These are phyloP conservation scores for Plebejus anna DNA, from an alignment of 2,888 invertebrate genomes.

Conservation along the genomic window DNA sequence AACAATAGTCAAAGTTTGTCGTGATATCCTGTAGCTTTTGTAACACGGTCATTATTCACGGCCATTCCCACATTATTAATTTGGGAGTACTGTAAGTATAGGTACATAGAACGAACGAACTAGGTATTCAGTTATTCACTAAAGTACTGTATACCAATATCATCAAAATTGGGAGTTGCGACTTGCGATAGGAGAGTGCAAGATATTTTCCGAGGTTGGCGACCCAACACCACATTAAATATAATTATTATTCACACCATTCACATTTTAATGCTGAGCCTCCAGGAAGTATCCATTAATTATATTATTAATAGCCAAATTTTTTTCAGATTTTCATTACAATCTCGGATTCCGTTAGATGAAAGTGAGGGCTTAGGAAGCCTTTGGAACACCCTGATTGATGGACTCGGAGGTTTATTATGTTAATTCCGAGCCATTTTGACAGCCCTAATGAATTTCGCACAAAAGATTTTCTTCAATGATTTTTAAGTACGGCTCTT, in stretches of 20 bases:
- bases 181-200: no score
- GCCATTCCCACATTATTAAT: no score
- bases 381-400: slow-evolving; percentile 73
- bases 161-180: no score
- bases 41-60: no score
- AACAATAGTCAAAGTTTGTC: no score
- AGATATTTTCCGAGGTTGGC: no score
- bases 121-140: no score
- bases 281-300: slow-evolving; percentile 9
- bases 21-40: no score
- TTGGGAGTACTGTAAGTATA: no score
- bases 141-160: no score
- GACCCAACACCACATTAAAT: no score
- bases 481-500: not conserved
- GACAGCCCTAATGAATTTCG: slow-evolving; percentile 37
- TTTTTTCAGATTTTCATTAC: slow-evolving; percentile 8
- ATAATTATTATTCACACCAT: not conserved
- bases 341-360: slow-evolving; percentile 45
- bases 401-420: slow-evolving; percentile 72
- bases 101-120: no score
- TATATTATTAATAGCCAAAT: not conserved
- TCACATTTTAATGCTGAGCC: not conserved
- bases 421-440: slow-evolving; percentile 62
- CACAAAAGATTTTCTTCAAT: slow-evolving; percentile 13
- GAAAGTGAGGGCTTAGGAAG: slow-evolving; percentile 75